Evolutionary conservation across 2,888 invertebrate genomes (phyloP), one percentile per base, ranked within the genome.

Genomic region (Drosophila quinaria): DNA sequence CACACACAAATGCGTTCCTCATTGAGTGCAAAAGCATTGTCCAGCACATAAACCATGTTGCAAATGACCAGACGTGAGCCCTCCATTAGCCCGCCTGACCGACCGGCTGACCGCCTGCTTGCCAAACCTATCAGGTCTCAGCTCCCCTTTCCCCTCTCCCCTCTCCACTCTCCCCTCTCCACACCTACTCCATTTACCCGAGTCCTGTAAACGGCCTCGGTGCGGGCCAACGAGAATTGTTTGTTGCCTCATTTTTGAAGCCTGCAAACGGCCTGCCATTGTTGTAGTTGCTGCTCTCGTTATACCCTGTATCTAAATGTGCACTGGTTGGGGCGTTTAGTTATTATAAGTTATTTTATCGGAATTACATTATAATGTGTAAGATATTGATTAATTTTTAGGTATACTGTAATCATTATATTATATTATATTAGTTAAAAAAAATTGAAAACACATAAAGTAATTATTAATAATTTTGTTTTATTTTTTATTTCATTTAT

Each of bases 11-110:
- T 67, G 70, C 47, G 67, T 55, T 58, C 46, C 85, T 78, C 84
- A 84, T 87, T 80, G 87, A 87, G 84, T 84, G 87, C 80, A 86
- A 81, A 85, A 88, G 83, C 88, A 83, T 87, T 87, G 87, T 78
- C 81, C 88, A 65, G 74, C 88, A 73, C 84, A 88, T 87, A 88
- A 86, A 86, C 81, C 87, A 86, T 84, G 87, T 84, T 84, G 87
- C 87, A 86, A 86, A 86, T 86, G 89, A 87, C 89, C 89, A 88
- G 84, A 81, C 85, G 85, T 87, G 75, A 78, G 75, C 71, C 86
- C 81, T 81, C 87, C 83, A 84, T 84, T 84, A 84, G 83, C 70
- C 70, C 46, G 63, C 63, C 76, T 70, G 76, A 56, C 50, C 68
- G 41, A 56, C 50, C 66, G 41, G 56, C 51, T 47, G 33, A 19